These are phyloP conservation scores for Aethes cnicana DNA, from an alignment of 2,888 invertebrate genomes.

Conservation along the genomic window DNA sequence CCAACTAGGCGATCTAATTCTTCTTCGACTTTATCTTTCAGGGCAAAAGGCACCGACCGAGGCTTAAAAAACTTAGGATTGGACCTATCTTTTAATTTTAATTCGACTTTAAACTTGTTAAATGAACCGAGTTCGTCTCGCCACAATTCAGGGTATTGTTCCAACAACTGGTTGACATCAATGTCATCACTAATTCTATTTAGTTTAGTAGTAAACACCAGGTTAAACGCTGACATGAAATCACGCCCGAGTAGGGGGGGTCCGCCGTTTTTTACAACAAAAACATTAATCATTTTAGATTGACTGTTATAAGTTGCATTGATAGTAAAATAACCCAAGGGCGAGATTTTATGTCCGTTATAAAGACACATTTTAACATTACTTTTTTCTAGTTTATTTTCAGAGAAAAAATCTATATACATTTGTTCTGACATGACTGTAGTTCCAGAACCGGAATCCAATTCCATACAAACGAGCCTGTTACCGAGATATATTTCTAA, in stretches of 20 bases:
- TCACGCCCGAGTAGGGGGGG: too few species aligned
- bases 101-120: slow-evolving; percentile 32
- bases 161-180: slow-evolving; percentile 7
- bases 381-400: too few species aligned
- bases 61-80: slow-evolving; percentile 34
- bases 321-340: too few species aligned
- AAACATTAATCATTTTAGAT: too few species aligned
- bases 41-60: slow-evolving; percentile 40
- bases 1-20: too few species aligned
- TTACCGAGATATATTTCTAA: background rate
- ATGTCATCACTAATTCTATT: slow-evolving; percentile 6
- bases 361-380: too few species aligned
- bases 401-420: too few species aligned
- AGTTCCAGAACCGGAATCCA: background rate
- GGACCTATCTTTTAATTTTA: slow-evolving; percentile 31
- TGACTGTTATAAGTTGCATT: too few species aligned
- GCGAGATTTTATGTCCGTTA: too few species aligned
- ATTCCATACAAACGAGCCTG: background rate
- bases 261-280: too few species aligned
- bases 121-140: slow-evolving; percentile 31
- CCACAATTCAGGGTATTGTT: slow-evolving; percentile 30
- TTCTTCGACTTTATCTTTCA: too few species aligned
- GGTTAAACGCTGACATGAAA: too few species aligned
- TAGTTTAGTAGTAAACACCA: slow-evolving; percentile 15
- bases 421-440: background rate